phyloP scores from a whole-genome alignment of 1,140 invertebrate genomes.

The silkworm (Bombyx mori) region ASM3026992v2 NC_085117.1:20100001-20100500 shows the following conservation, averaged over 20 bases:
- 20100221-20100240: conserved; percentile 30
- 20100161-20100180: conserved; percentile 19
- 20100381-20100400: conserved; percentile 24
- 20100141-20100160: conserved; percentile 34
- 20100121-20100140: conserved; percentile 34
- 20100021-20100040: conserved; percentile 24
- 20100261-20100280: conserved; percentile 38
- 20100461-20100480: conserved; percentile 28
- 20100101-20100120: conserved; percentile 12
- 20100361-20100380: conserved; percentile 23
- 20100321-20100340: conserved; percentile 23
- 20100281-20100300: conserved; percentile 42
- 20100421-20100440: conserved; percentile 19
- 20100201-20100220: conserved; percentile 28
- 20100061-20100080: conserved; percentile 14
- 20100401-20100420: conserved; percentile 27
- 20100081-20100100: conserved; percentile 21
- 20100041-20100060: conserved; percentile 34
- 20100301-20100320: conserved; percentile 30
- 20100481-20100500: conserved; percentile 37
- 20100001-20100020: conserved; percentile 26
- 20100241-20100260: conserved; percentile 54
- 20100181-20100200: conserved; percentile 38
- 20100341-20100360: conserved; percentile 26
- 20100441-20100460: conserved; percentile 32